Evolutionary conservation across 2,797 vertebrate species (phyloP).

Genomic region (Hypotaenidia okinawae): DNA sequence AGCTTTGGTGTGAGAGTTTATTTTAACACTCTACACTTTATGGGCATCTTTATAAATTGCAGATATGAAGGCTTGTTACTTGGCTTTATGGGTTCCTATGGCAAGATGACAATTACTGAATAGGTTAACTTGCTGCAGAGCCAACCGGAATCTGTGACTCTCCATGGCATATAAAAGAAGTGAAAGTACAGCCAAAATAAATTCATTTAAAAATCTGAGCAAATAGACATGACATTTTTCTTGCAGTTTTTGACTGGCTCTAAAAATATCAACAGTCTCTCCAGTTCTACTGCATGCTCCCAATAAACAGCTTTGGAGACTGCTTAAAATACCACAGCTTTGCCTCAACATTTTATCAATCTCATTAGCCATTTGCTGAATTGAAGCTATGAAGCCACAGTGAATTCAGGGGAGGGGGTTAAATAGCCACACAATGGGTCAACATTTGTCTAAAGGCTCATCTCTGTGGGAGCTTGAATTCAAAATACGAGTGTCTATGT

Average conservation of each 20-base stretch:
- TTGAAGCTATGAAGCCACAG: conserved; percentile 28
- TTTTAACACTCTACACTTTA: neutral
- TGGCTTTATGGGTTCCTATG: conserved; percentile 18
- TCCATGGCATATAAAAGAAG: conserved; percentile 35
- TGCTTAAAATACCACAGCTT: conserved; percentile 60
- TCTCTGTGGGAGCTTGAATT: conserved; percentile 24
- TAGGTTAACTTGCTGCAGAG: conserved; percentile 49
- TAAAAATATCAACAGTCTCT: conserved; percentile 64
- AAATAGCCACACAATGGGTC: conserved; percentile 31
- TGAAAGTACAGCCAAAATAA: conserved; percentile 58
- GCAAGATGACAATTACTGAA: conserved; percentile 37
- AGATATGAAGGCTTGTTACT: neutral
- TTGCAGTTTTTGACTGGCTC: conserved; percentile 55
- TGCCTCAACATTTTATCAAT: conserved; percentile 36
- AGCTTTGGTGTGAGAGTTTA: neutral
- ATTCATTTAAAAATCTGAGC: conserved; percentile 54
- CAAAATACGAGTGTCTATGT: neutral
- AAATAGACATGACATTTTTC: conserved; percentile 67
- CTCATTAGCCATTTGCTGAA: conserved; percentile 66
- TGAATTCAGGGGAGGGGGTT: conserved; percentile 32
- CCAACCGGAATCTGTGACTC: conserved; percentile 39
- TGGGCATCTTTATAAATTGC: neutral
- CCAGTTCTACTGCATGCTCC: conserved; percentile 18
- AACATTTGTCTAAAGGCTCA: conserved; percentile 60
- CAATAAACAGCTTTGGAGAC: conserved; percentile 56